Evolutionary conservation across 2,888 invertebrate species (phyloP).

Genomic region (Aphodius sticticus): DNA sequence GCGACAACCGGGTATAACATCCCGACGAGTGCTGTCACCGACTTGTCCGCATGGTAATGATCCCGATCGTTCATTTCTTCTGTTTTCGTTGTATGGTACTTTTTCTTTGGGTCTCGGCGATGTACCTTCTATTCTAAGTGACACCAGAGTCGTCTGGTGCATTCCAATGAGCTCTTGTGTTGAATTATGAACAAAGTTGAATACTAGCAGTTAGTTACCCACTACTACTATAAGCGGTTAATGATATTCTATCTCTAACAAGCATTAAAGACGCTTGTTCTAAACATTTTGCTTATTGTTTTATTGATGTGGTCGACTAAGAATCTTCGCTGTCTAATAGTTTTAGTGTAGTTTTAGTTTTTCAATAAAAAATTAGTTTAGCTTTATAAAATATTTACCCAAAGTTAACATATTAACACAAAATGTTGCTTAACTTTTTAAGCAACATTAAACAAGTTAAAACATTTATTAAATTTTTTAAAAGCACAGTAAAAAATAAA

Average conservation of each 20-base stretch:
- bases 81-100: constrained; percentile 42
- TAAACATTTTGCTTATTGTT: too few species aligned
- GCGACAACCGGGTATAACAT: constrained; percentile 45
- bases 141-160: constrained; percentile 40
- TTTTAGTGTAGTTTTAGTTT: too few species aligned
- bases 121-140: constrained; percentile 39
- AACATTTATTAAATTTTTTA: too few species aligned
- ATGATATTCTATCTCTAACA: neutral
- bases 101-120: constrained; percentile 44
- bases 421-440: too few species aligned
- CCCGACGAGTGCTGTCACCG: constrained; percentile 46
- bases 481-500: too few species aligned
- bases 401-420: too few species aligned
- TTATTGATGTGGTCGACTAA: too few species aligned
- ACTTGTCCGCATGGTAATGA: constrained; percentile 49
- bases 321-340: too few species aligned
- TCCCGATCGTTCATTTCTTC: constrained; percentile 48
- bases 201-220: neutral
- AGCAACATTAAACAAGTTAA: too few species aligned
- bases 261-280: neutral
- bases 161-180: constrained; percentile 41
- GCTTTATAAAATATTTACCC: too few species aligned
- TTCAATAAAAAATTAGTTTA: too few species aligned
- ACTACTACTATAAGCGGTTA: neutral
- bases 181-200: constrained; percentile 9